Evolutionary conservation across 2,888 invertebrate species (phyloP).

Genomic region (Pseudococcus viburni): DNA sequence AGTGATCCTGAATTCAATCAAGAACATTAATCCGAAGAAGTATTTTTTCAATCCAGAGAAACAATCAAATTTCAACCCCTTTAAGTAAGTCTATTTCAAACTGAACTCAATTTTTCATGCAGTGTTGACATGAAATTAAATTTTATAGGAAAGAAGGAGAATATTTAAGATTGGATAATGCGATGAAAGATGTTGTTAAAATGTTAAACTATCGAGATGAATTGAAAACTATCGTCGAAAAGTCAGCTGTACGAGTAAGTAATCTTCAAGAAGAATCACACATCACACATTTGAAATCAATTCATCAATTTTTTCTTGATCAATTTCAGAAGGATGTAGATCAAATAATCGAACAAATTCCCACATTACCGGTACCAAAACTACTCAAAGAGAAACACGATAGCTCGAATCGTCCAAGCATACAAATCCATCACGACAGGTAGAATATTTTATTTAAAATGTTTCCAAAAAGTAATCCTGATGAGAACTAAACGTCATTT

Average conservation of each 20-base stretch:
- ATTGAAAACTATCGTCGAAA: slow-evolving; percentile 24
- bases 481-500: not conserved
- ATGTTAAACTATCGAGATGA: slow-evolving; percentile 55
- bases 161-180: slow-evolving; percentile 34
- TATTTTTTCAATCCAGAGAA: slow-evolving; percentile 58
- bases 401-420: not conserved
- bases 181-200: slow-evolving; percentile 55
- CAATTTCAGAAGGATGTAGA: slow-evolving; percentile 32
- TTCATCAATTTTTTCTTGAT: not conserved
- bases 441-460: not conserved
- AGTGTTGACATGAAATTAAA: not conserved
- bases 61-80: not conserved
- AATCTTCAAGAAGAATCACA: not conserved
- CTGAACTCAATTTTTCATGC: not conserved
- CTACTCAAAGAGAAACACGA: slow-evolving; percentile 44
- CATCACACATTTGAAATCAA: not conserved
- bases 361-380: not conserved
- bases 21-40: slow-evolving; percentile 22
- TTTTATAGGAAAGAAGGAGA: slow-evolving; percentile 33
- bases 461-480: not conserved
- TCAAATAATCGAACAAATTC: not conserved
- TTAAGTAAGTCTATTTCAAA: slow-evolving; percentile 1
- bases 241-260: slow-evolving; percentile 38
- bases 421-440: slow-evolving; percentile 30
- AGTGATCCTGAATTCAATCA: slow-evolving; percentile 55